A percentile compares a stretch with the other conserved stretches of the same genome.
Evolutionary conservation across 2,888 invertebrate species (phyloP).

Genomic region (Oegoconia quadripuncta): DNA sequence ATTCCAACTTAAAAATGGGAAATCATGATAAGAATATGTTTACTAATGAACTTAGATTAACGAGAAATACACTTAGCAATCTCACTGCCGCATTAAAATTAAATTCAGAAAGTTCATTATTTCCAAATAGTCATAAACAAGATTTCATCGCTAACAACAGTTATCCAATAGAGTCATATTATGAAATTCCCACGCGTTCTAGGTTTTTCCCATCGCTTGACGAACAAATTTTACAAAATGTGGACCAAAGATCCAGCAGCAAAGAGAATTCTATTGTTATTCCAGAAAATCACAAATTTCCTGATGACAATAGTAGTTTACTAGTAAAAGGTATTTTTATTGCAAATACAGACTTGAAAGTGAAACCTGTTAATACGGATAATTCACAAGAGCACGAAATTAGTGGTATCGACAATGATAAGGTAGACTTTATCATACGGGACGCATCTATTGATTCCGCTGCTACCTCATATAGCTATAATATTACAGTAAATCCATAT

Average conservation of each 20-base stretch:
- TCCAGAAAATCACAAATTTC: slow-evolving; percentile 22
- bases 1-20: slow-evolving; percentile 32
- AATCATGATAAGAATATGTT: slow-evolving; percentile 24
- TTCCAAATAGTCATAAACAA: slow-evolving; percentile 17
- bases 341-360: slow-evolving; percentile 19
- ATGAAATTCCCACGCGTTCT: slow-evolving; percentile 36
- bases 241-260: slow-evolving; percentile 27
- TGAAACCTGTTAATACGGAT: slow-evolving; percentile 4
- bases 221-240: slow-evolving; percentile 30
- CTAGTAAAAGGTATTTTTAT: slow-evolving; percentile 35
- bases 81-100: slow-evolving; percentile 16
- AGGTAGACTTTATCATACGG: slow-evolving; percentile 47
- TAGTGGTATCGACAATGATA: slow-evolving; percentile 27
- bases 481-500: slow-evolving; percentile 29
- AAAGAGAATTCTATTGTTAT: slow-evolving; percentile 35
- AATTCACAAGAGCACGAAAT: slow-evolving; percentile 11
- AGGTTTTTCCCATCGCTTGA: slow-evolving; percentile 45
- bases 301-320: slow-evolving; percentile 26
- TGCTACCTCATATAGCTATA: slow-evolving; percentile 30
- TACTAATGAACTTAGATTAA: slow-evolving; percentile 36
- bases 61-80: slow-evolving; percentile 37
- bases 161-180: slow-evolving; percentile 28
- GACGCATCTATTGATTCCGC: slow-evolving; percentile 23
- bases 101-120: slow-evolving; percentile 21
- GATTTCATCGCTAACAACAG: slow-evolving; percentile 19